Conservation (phyloP, 2,113 vertebrate genomes). For the Verasper variegatus region DNA sequence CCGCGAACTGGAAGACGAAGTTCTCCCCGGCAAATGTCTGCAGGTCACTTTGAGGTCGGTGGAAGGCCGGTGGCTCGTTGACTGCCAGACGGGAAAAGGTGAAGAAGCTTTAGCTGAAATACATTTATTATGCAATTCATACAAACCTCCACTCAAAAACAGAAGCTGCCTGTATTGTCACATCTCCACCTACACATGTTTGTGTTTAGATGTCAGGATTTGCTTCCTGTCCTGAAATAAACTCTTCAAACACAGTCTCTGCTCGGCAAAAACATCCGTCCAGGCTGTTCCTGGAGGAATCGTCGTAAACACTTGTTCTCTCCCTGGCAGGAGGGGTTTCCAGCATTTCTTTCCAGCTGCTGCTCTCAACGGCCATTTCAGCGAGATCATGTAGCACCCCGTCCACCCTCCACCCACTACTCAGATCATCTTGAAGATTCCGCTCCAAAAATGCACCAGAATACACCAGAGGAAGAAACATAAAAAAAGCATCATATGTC, state of each 20-base stretch:
- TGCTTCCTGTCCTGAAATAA: constrained; percentile 35
- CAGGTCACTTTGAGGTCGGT: constrained; percentile 73
- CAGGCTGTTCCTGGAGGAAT: constrained; percentile 16
- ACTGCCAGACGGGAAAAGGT: constrained; percentile 54
- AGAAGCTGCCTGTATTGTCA: neutral
- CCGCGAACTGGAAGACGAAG: constrained; percentile 87
- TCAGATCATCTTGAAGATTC: neutral
- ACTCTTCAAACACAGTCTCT: neutral
- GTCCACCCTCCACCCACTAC: neutral
- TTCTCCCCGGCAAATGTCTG: constrained; percentile 85
- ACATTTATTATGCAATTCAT: neutral
- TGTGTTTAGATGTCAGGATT: constrained; percentile 8
- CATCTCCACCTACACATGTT: constrained; percentile 1
- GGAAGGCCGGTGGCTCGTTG: constrained; percentile 84
- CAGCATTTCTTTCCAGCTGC: constrained; percentile 8
- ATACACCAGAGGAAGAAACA: no score
- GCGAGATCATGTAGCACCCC: constrained; percentile 2
- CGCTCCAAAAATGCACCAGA: no score
- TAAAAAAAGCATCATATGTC: no score
- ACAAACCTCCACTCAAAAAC: no score
- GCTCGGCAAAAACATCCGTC: neutral
- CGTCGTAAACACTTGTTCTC: neutral
- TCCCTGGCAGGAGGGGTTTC: neutral
- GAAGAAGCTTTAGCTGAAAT: neutral
- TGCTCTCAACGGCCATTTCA: neutral